Evolutionary conservation across 2,113 vertebrate genomes (phyloP).

Genomic region (Neotragus pygmaeus): DNA sequence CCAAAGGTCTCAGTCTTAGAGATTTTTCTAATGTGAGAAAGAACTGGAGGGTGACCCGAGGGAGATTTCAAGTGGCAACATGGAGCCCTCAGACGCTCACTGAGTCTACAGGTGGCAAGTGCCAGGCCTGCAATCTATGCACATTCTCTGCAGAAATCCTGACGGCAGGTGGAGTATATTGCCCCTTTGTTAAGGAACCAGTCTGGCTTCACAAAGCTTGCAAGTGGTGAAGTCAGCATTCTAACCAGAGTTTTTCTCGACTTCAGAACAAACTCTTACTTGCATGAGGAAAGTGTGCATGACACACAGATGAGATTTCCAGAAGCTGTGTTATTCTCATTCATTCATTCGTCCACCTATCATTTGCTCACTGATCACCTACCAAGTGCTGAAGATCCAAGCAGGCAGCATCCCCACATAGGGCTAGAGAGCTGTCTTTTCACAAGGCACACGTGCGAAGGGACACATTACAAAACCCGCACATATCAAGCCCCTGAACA

Average conservation of each 20-base stretch:
- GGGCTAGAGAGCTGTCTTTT: neutral
- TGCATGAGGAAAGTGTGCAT: neutral
- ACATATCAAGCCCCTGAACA: neutral
- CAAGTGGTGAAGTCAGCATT: neutral
- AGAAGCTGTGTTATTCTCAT: neutral
- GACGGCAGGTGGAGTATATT: neutral
- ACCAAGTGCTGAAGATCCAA: neutral
- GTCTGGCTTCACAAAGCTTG: neutral
- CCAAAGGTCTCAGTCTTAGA: neutral
- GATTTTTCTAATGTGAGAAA: neutral
- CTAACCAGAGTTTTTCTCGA: neutral
- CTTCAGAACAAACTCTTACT: neutral
- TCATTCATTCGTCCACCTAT: neutral
- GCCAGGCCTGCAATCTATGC: neutral
- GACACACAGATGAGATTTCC: neutral
- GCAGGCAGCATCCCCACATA: accelerated
- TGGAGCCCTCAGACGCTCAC: neutral
- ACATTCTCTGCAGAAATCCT: neutral
- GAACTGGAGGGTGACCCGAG: neutral
- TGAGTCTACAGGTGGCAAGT: neutral
- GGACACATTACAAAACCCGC: neutral
- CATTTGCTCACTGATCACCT: neutral
- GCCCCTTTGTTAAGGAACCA: neutral
- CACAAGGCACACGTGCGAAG: neutral
- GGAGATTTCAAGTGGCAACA: neutral